Percentiles rank a stretch among this genome's conserved stretches.
phyloP scores from a whole-genome alignment of 2,797 vertebrate genomes.

The Melanitta fusca region DNA sequence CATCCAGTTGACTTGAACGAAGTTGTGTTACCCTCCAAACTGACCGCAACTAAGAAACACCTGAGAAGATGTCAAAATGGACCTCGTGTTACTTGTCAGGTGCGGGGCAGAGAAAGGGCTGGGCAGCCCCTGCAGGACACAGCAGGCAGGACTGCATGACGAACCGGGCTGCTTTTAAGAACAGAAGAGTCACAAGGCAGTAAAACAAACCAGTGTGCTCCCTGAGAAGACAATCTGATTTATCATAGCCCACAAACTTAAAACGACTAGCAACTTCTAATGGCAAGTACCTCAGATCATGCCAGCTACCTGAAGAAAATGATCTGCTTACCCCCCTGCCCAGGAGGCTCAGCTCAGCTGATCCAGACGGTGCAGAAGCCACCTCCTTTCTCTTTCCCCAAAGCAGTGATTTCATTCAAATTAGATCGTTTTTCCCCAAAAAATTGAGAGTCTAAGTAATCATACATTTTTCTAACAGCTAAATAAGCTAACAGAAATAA shows the following conservation, averaged over 20 bases:
- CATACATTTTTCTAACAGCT: not conserved
- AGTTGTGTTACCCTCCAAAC: not conserved
- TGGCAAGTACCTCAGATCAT: not conserved
- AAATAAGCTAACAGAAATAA: not conserved
- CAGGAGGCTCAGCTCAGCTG: not conserved
- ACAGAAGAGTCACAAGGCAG: not conserved
- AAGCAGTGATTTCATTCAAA: slow-evolving; percentile 24
- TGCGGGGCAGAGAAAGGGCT: not conserved
- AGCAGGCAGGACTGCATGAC: accelerated
- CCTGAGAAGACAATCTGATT: not conserved
- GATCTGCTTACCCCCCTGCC: not conserved
- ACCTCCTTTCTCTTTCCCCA: slow-evolving; percentile 5
- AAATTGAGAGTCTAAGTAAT: not conserved
- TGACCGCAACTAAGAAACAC: not conserved
- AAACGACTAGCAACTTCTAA: not conserved
- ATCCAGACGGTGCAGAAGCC: not conserved
- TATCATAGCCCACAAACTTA: not conserved
- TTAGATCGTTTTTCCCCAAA: not conserved
- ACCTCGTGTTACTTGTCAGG: not conserved
- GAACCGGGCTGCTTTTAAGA: not conserved
- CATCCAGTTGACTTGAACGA: not conserved
- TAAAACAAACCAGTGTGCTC: not conserved
- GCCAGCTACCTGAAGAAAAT: not conserved
- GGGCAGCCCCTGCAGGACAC: not conserved
- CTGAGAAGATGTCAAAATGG: not conserved